A percentile compares a stretch with the other conserved stretches of the same genome.
These are phyloP conservation scores for Drosophila pachea DNA, from an alignment of 1,140 invertebrate species.

Conservation along the genomic window DNA sequence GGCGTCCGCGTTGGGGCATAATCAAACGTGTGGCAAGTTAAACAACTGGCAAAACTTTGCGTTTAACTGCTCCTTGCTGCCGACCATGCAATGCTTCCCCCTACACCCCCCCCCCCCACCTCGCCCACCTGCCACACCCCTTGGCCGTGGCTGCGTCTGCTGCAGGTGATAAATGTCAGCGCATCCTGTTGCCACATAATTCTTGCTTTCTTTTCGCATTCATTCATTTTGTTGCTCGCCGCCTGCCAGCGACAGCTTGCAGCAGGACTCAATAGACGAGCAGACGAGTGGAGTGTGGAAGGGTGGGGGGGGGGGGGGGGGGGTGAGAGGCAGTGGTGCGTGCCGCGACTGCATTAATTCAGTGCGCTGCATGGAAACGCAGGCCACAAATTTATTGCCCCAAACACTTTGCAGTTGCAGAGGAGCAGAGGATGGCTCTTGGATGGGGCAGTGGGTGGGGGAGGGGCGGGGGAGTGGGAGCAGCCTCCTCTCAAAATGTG, in stretches of 20 bases:
- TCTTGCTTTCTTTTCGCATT: conserved; percentile 44
- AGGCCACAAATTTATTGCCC: conserved; percentile 22
- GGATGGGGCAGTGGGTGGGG: not conserved
- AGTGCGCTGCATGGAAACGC: conserved; percentile 13
- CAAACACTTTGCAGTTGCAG: conserved; percentile 5
- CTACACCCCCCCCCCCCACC: too few species aligned
- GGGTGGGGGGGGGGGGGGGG: not conserved
- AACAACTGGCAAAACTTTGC: conserved; percentile 36
- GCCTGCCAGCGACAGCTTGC: conserved; percentile 3
- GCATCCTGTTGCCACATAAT: conserved; percentile 70
- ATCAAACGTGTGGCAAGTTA: conserved; percentile 45
- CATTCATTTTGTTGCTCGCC: conserved; percentile 36
- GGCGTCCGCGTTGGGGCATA: conserved; percentile 10
- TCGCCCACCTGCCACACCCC: too few species aligned
- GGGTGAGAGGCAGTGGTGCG: not conserved
- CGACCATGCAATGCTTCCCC: not conserved
- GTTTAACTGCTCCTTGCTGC: not conserved
- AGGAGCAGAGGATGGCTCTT: too few species aligned
- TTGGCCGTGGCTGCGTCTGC: too few species aligned
- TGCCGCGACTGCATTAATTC: conserved; percentile 15
- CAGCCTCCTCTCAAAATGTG: too few species aligned
- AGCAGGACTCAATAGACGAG: too few species aligned
- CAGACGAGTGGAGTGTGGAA: too few species aligned
- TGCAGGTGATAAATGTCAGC: conserved; percentile 71
- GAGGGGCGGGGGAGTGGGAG: not conserved